Evolutionary conservation across 2,113 vertebrate species (phyloP).

Genomic region (Colaptes auratus): DNA sequence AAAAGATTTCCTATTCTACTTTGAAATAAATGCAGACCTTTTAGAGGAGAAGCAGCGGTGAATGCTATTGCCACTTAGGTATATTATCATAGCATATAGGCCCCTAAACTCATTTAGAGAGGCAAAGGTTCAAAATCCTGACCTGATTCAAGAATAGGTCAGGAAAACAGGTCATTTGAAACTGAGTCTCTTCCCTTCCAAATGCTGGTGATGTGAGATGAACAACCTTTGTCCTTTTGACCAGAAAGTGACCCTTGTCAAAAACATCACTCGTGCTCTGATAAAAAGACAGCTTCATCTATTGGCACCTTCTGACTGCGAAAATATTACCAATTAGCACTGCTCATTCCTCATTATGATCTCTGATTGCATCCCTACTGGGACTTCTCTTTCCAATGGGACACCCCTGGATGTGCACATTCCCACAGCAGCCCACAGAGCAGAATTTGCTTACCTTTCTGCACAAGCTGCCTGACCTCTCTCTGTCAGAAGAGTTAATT

Average conservation of each 20-base stretch:
- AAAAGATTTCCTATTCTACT: not conserved
- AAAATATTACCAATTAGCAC: not conserved
- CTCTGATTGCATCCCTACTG: not conserved
- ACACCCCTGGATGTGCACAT: not conserved
- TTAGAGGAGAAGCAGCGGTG: not conserved
- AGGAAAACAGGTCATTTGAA: not conserved
- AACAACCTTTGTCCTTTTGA: not conserved
- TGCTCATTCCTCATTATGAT: not conserved
- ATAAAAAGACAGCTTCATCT: not conserved
- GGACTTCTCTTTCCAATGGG: not conserved
- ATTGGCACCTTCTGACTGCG: not conserved
- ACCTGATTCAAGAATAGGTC: not conserved
- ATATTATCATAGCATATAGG: not conserved
- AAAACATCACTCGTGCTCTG: not conserved
- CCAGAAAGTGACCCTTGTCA: not conserved
- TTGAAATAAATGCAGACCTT: not conserved
- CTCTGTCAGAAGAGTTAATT: not conserved
- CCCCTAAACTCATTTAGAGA: not conserved
- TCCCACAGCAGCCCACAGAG: not conserved
- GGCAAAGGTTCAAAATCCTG: not conserved
- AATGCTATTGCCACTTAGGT: not conserved
- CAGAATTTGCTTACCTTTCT: not conserved
- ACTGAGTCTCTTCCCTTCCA: not conserved
- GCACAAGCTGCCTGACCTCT: not conserved
- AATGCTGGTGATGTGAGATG: not conserved